Conservation (phyloP, 2,113 vertebrate genomes). For the Psophia crepitans region DNA sequence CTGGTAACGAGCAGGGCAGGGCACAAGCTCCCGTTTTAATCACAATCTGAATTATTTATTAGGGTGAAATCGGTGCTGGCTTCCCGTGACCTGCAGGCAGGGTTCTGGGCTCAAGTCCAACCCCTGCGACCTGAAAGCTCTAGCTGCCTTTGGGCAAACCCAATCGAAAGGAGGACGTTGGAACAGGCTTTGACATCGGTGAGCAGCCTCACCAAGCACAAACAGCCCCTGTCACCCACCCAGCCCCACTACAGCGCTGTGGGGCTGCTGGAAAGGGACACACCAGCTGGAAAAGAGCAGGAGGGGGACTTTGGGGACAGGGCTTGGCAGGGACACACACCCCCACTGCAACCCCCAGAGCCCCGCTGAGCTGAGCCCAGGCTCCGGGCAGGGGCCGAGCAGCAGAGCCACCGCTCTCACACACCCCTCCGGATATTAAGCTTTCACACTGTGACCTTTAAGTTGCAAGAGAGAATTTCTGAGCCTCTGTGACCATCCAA, state of each 20-base stretch:
- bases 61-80: neutral
- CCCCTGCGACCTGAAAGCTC: rapidly evolving
- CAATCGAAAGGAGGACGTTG: rapidly evolving
- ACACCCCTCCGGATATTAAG: neutral
- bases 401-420: neutral
- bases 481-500: neutral
- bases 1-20: neutral
- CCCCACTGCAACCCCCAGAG: neutral
- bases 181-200: rapidly evolving
- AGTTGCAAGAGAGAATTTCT: neutral
- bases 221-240: neutral
- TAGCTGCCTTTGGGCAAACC: neutral
- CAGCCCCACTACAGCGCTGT: neutral
- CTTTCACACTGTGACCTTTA: neutral
- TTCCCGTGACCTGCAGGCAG: neutral
- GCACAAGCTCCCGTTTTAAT: neutral
- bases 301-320: neutral
- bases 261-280: neutral
- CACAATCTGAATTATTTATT: neutral
- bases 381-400: neutral
- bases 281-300: neutral
- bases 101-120: rapidly evolving
- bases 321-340: neutral
- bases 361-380: neutral
- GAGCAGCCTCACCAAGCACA: rapidly evolving